Evolutionary conservation across 2,797 vertebrate genomes (phyloP), one percentile per base, ranked within the genome.

Genomic region (Atherinosoma microstoma): DNA sequence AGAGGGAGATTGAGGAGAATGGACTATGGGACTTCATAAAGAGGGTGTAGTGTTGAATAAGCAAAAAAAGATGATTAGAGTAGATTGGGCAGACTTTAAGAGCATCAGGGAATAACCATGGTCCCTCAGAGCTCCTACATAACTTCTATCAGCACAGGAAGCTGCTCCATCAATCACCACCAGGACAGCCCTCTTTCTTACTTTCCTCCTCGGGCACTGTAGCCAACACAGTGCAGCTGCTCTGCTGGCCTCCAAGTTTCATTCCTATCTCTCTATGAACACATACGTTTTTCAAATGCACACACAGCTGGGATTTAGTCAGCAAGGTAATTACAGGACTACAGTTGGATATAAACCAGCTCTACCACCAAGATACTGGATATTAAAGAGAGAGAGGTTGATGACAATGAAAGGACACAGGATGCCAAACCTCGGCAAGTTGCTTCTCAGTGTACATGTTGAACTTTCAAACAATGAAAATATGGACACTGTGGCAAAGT

Each of bases 291-390:
- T 74, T 64, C n/a, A 85, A 72, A 18, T 63, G 63, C 67, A 72
- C 64, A 75, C 61, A 69, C 70, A 83, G 84, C 75, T 84, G 80
- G 80, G 80, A 80, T 86, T 80, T 79, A 73, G 83, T 79, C 81
- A 78, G 64, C 63, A 67, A 67, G 58, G 86, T 87, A 92, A 91
- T 92, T 91, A 91, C 81, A 88, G 87, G 84, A 84, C 80, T 66
- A 58, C 66, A 64, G 79, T 75, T 66, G 34, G 70, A 57, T 83
- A 64, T 67, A 74, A 78, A 85, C 47, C 59, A 79, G 68, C 45
- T 53, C 38, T 67, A 73, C 64, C 73, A 6, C 34, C 20, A 73
- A 79, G 73, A 76, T 73, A 80, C 59, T 84, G 84, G 84, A 85
- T 87, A 76, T 76, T 56, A 74, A 77, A 64, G 45, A 68, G 59